Conservation (phyloP, 2,113 vertebrate species). For the Anguilla rostrata region DNA sequence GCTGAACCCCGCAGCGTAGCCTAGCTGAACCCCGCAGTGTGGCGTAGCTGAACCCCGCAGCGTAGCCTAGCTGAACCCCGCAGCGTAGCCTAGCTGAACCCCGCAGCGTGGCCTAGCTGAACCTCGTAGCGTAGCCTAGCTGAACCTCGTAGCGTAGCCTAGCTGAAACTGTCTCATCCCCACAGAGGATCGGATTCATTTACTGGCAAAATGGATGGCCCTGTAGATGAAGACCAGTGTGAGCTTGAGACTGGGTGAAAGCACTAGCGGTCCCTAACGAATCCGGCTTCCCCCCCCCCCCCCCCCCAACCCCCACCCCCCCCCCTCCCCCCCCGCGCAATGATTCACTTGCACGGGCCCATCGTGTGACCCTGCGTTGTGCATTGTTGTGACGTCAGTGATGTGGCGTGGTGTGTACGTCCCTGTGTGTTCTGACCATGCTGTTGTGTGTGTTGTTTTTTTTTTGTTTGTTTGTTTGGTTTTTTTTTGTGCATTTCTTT, state of each 20-base stretch:
- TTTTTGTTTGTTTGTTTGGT: background rate
- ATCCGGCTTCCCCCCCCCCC: background rate
- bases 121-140: no score
- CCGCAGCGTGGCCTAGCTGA: no score
- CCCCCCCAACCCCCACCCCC: background rate
- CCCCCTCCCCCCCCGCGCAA: background rate
- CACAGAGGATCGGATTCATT: background rate
- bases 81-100: no score
- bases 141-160: no score
- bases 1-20: no score
- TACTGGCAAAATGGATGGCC: background rate
- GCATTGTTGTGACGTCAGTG: slow-evolving; percentile 24
- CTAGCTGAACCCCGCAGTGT: no score
- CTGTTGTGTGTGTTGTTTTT: slow-evolving; percentile 45
- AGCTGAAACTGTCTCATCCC: background rate
- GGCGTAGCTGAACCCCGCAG: no score
- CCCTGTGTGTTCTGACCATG: slow-evolving; percentile 55
- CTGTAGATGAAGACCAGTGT: background rate
- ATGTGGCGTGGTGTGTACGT: slow-evolving; percentile 45
- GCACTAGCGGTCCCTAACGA: background rate
- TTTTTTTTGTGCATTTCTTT: slow-evolving; percentile 32
- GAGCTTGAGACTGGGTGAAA: background rate
- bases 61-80: no score
- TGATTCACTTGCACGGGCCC: background rate
- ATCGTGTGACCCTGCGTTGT: background rate